These are phyloP conservation scores for Drosophila hamatofila DNA, from an alignment of 2,888 invertebrate genomes.

Conservation along the genomic window DNA sequence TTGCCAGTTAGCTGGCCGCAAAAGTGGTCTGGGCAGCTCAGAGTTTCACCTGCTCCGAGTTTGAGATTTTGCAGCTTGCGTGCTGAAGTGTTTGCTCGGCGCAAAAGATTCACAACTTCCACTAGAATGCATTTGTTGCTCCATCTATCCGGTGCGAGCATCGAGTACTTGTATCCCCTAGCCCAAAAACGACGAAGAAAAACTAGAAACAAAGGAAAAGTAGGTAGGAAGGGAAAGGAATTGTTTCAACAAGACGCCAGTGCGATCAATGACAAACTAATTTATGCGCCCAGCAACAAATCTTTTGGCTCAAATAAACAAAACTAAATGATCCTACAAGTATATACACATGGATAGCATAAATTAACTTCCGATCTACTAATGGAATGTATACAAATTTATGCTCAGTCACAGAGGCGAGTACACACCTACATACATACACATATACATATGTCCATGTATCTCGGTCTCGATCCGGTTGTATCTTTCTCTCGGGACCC, in stretches of 20 bases:
- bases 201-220: background rate
- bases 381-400: conserved; percentile 69
- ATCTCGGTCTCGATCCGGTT: conserved; percentile 7
- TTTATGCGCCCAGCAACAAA: conserved; percentile 78
- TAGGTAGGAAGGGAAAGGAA: background rate
- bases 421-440: background rate
- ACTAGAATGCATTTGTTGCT: conserved; percentile 54
- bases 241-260: conserved; percentile 56
- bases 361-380: conserved; percentile 76
- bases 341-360: conserved; percentile 57
- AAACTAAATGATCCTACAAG: conserved; percentile 58
- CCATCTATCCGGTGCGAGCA: conserved; percentile 47
- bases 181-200: conserved; percentile 5
- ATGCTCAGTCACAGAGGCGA: conserved; percentile 63
- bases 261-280: conserved; percentile 76
- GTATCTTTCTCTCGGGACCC: conserved; percentile 7
- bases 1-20: conserved; percentile 50
- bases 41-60: conserved; percentile 76
- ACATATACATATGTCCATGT: background rate
- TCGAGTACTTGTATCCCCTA: conserved; percentile 7
- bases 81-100: conserved; percentile 71
- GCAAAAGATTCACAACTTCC: conserved; percentile 45
- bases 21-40: conserved; percentile 82
- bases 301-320: conserved; percentile 76
- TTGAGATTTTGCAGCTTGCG: conserved; percentile 73